Conservation (phyloP, 2,797 vertebrate genomes). For the Monodelphis domestica region DNA sequence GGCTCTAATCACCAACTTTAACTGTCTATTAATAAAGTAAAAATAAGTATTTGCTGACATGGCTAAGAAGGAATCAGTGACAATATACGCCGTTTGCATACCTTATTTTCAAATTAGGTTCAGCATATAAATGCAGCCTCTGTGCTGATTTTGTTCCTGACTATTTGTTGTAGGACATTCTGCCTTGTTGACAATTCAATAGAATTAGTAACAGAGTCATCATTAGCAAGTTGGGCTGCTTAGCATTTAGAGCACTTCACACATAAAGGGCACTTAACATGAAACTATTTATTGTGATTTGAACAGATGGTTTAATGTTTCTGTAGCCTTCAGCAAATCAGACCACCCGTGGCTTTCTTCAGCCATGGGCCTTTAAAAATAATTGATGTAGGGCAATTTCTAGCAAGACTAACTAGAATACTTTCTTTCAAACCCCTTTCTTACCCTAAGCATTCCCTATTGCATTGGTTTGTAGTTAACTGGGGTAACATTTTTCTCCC, state of each 20-base stretch:
- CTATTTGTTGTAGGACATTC: conserved; percentile 57
- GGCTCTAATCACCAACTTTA: conserved; percentile 44
- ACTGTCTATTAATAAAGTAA: conserved; percentile 33
- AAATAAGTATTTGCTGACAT: conserved; percentile 55
- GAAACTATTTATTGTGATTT: conserved; percentile 52
- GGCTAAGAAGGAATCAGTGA: conserved; percentile 62
- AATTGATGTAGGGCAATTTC: conserved; percentile 60
- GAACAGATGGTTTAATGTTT: conserved; percentile 65
- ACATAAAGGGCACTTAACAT: conserved; percentile 62
- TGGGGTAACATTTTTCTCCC: conserved; percentile 13
- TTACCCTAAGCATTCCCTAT: conserved; percentile 56
- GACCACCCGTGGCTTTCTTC: conserved; percentile 56
- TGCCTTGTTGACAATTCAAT: conserved; percentile 14
- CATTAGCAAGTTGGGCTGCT: conserved; percentile 61
- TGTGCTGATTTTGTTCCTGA: conserved; percentile 47
- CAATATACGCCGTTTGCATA: conserved; percentile 40
- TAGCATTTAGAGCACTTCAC: conserved; percentile 70
- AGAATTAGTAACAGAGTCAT: conserved; percentile 53
- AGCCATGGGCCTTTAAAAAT: conserved; percentile 63
- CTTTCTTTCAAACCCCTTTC: conserved; percentile 64
- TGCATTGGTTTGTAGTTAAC: conserved; percentile 43
- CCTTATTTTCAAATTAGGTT: conserved; percentile 31
- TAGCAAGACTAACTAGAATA: conserved; percentile 58
- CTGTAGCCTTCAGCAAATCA: conserved; percentile 61
- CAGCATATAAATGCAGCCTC: conserved; percentile 50